A percentile compares a stretch with the other conserved stretches of the same genome.
phyloP scores from a whole-genome alignment of 2,888 invertebrate genomes.

The Eristalinus sepulchralis region DNA sequence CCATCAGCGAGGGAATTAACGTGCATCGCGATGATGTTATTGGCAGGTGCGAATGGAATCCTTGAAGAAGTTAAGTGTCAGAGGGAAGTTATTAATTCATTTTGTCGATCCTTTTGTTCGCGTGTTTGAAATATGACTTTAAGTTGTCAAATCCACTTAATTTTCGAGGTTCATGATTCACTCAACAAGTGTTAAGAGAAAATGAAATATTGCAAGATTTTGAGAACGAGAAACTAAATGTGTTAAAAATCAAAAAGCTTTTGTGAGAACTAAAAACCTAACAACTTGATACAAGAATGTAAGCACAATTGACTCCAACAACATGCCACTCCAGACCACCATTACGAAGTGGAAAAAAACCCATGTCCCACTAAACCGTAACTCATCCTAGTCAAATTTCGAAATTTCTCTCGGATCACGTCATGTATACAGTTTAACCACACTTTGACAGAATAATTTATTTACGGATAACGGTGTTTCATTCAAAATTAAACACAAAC shows the following conservation, averaged over 20 bases:
- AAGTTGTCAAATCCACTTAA: too few relatives aligned
- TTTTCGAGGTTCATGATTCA: too few relatives aligned
- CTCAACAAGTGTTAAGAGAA: too few relatives aligned
- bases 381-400: neutral
- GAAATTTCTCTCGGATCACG: neutral
- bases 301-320: too few relatives aligned
- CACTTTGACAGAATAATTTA: neutral
- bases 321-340: too few relatives aligned
- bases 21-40: constrained; percentile 3
- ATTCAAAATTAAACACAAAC: neutral
- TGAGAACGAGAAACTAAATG: too few relatives aligned
- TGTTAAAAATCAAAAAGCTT: too few relatives aligned
- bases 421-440: neutral
- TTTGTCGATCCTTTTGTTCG: neutral
- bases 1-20: neutral
- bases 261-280: too few relatives aligned
- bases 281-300: too few relatives aligned
- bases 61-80: neutral
- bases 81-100: neutral
- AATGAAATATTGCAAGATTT: too few relatives aligned
- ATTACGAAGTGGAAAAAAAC: too few relatives aligned
- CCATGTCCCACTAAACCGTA: too few relatives aligned
- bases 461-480: neutral
- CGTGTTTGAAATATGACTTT: neutral
- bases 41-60: constrained; percentile 13